phyloP scores from a whole-genome alignment of 2,888 invertebrate species.

The Iphiclides podalirius region DNA sequence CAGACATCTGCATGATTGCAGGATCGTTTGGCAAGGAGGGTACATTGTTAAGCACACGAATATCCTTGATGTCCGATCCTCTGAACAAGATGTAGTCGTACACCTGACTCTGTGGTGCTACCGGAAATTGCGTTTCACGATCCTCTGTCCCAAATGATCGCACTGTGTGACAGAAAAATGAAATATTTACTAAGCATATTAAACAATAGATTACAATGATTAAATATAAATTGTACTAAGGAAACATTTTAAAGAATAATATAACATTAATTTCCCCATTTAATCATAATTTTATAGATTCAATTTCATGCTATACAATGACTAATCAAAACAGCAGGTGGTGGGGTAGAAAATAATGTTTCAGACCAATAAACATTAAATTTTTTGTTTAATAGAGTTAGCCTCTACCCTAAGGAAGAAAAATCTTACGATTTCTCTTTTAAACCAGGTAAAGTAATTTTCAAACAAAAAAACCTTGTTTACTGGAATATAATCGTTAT shows the following conservation, averaged over 20 bases:
- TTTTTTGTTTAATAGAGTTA: too few relatives aligned
- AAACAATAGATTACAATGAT: neutral
- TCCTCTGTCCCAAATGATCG: constrained; percentile 99
- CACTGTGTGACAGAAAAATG: constrained; percentile 85
- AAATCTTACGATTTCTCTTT: too few relatives aligned
- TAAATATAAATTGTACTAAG: too few relatives aligned
- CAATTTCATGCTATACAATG: neutral
- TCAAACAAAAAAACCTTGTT: constrained; percentile 31
- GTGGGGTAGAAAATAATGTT: too few relatives aligned
- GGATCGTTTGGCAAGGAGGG: constrained; percentile 96
- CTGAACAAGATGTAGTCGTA: constrained; percentile 99
- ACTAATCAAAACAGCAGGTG: constrained; percentile 5
- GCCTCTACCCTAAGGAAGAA: too few relatives aligned
- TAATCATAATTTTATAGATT: too few relatives aligned
- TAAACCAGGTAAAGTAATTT: too few relatives aligned
- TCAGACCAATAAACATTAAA: too few relatives aligned
- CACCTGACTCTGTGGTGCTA: constrained; percentile 97
- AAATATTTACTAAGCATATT: neutral
- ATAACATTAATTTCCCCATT: too few relatives aligned
- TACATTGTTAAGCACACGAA: constrained; percentile 95
- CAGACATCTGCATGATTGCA: constrained; percentile 96
- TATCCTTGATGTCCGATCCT: constrained; percentile 99
- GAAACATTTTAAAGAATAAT: too few relatives aligned
- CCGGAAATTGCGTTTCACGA: constrained; percentile 95
- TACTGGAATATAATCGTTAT: constrained; percentile 38